Conservation (phyloP, 2,888 invertebrate genomes). For the Thereva nobilitata region DNA sequence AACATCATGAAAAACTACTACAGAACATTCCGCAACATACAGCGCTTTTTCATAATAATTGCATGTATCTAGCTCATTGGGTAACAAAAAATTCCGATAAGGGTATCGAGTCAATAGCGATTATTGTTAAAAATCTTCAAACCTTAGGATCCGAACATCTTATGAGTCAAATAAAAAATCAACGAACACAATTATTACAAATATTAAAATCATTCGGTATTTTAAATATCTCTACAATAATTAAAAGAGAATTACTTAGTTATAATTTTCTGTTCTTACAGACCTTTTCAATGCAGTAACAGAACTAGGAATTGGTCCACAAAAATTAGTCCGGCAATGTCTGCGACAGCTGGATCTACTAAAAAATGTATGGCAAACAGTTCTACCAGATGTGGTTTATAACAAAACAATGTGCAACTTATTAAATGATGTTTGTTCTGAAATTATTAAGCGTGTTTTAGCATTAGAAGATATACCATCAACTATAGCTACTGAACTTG, state of each 20-base stretch:
- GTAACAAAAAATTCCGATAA: constrained; percentile 64
- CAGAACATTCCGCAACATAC: constrained; percentile 83
- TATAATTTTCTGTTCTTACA: constrained; percentile 48
- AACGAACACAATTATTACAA: constrained; percentile 74
- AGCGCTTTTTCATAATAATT: constrained; percentile 90
- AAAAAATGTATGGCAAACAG: constrained; percentile 85
- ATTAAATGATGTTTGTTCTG: constrained; percentile 56
- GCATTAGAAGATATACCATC: constrained; percentile 85
- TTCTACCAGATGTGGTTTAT: constrained; percentile 78
- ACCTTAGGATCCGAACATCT: constrained; percentile 72
- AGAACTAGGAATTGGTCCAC: constrained; percentile 54
- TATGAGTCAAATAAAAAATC: constrained; percentile 72
- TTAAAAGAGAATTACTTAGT: neutral
- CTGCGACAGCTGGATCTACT: constrained; percentile 81
- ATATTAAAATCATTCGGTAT: constrained; percentile 76
- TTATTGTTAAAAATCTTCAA: constrained; percentile 70
- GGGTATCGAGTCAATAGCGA: constrained; percentile 64
- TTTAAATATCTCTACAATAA: neutral
- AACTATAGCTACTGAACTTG: constrained; percentile 77
- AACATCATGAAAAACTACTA: constrained; percentile 77
- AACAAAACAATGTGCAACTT: constrained; percentile 68
- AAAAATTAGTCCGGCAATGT: constrained; percentile 80
- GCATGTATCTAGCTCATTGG: constrained; percentile 85
- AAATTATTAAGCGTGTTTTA: constrained; percentile 61
- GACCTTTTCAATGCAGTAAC: constrained; percentile 46